Conservation (phyloP, 2,888 invertebrate species). For the Euplagia quadripunctaria region DNA sequence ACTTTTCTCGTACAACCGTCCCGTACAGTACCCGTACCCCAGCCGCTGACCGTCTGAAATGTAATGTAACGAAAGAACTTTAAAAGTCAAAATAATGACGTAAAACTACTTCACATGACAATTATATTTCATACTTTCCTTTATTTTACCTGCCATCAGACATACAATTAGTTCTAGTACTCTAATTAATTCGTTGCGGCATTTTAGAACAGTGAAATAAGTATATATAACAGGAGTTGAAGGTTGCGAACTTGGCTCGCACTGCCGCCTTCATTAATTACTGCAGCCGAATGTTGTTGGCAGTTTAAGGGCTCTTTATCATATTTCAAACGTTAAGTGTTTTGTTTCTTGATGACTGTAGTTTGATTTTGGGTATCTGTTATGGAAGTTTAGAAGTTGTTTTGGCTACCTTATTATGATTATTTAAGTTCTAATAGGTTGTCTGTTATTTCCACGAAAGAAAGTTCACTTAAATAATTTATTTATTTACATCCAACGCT, state of each 20-base stretch:
- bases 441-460: too few relatives aligned
- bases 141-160: neutral
- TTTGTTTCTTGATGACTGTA: slow-evolving; percentile 21
- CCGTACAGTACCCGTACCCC: too few relatives aligned
- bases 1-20: too few relatives aligned
- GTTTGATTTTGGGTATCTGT: slow-evolving; percentile 15
- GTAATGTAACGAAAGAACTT: too few relatives aligned
- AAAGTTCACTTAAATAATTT: too few relatives aligned
- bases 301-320: slow-evolving; percentile 43
- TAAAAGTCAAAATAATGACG: too few relatives aligned
- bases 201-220: slow-evolving; percentile 31
- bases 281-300: slow-evolving; percentile 35
- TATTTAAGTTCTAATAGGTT: too few relatives aligned
- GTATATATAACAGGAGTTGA: slow-evolving; percentile 24
- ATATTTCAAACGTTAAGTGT: slow-evolving; percentile 33
- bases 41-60: too few relatives aligned
- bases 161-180: slow-evolving; percentile 11
- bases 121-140: neutral
- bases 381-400: neutral
- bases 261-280: slow-evolving; percentile 46
- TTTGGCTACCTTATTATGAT: too few relatives aligned
- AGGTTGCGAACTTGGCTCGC: slow-evolving; percentile 49
- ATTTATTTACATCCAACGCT: too few relatives aligned
- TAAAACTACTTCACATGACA: too few relatives aligned
- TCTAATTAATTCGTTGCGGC: slow-evolving; percentile 39